These are phyloP conservation scores for Hesperia comma DNA, from an alignment of 2,888 invertebrate genomes.

Conservation along the genomic window DNA sequence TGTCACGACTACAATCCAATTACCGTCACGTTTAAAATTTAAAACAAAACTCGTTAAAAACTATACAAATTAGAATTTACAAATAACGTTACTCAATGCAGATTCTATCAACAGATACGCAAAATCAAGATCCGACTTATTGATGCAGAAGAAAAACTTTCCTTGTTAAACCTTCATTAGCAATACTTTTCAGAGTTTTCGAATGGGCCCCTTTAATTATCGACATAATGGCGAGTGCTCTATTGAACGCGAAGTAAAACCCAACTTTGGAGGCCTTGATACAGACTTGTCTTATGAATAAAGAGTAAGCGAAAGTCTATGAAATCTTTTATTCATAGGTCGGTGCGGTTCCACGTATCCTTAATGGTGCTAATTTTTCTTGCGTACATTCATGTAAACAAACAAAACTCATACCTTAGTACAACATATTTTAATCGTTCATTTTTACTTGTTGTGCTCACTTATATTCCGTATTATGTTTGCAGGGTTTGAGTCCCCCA, in stretches of 20 bases:
- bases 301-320: not conserved
- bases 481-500: too few species aligned
- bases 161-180: slow-evolving; percentile 60
- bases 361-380: too few species aligned
- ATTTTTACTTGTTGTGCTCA: not conserved
- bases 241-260: slow-evolving; percentile 36
- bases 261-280: slow-evolving; percentile 25
- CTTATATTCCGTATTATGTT: too few species aligned
- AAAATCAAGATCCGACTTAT: slow-evolving; percentile 46
- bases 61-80: not conserved
- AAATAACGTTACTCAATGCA: slow-evolving; percentile 26
- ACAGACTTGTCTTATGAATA: slow-evolving; percentile 13
- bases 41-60: slow-evolving; percentile 23
- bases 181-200: slow-evolving; percentile 53
- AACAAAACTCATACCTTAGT: too few species aligned
- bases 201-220: slow-evolving; percentile 52
- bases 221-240: slow-evolving; percentile 51
- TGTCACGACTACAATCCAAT: too few species aligned
- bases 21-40: not conserved
- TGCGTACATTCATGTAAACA: too few species aligned
- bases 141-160: slow-evolving; percentile 51
- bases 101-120: slow-evolving; percentile 22
- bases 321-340: not conserved
- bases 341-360: too few species aligned
- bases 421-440: not conserved